A percentile compares a stretch with the other conserved stretches of the same genome.
These are phyloP conservation scores for Penaeus japonicus DNA, from an alignment of 1,140 invertebrate genomes.

Conservation along the genomic window DNA sequence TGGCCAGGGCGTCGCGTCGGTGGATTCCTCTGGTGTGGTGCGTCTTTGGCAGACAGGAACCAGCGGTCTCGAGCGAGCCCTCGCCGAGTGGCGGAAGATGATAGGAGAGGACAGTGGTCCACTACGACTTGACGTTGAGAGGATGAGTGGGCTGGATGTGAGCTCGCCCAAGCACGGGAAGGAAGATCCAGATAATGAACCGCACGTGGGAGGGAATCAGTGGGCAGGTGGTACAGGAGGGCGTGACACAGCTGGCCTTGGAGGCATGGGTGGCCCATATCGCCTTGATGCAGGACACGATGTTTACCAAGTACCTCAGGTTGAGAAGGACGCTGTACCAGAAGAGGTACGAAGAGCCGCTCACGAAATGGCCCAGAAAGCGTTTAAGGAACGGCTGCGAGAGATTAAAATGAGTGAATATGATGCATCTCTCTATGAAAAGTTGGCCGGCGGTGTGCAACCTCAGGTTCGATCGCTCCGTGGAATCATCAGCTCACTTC, in stretches of 20 bases:
- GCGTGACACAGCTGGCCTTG: constrained; percentile 88
- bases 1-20: constrained; percentile 69
- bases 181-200: constrained; percentile 84
- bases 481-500: constrained; percentile 74
- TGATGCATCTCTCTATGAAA: constrained; percentile 86
- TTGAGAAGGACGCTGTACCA: constrained; percentile 89
- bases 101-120: constrained; percentile 63
- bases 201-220: constrained; percentile 94
- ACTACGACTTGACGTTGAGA: constrained; percentile 77
- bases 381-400: constrained; percentile 85
- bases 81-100: constrained; percentile 67
- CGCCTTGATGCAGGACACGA: constrained; percentile 90
- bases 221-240: constrained; percentile 96
- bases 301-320: constrained; percentile 76
- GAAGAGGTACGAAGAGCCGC: constrained; percentile 89
- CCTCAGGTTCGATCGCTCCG: constrained; percentile 69
- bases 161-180: constrained; percentile 91
- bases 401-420: constrained; percentile 96
- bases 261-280: constrained; percentile 91
- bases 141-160: constrained; percentile 76
- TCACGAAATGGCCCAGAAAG: constrained; percentile 89
- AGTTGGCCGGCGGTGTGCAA: constrained; percentile 80
- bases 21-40: constrained; percentile 71
- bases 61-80: constrained; percentile 66
- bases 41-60: constrained; percentile 71